Conservation (phyloP, 2,888 invertebrate species). For the Orthosia gracilis region DNA sequence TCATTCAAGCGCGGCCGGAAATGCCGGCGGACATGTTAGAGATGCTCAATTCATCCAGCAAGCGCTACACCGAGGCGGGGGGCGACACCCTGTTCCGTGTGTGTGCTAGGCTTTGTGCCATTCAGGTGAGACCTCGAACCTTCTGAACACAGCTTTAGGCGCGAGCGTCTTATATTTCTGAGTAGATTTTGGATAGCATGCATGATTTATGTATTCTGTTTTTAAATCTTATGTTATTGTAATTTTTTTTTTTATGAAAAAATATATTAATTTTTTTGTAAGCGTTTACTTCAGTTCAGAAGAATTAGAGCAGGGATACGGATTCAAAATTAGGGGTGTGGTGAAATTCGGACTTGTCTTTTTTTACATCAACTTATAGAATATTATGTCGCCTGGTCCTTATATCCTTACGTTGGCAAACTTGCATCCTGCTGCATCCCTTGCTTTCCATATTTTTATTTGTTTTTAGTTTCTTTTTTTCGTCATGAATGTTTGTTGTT, state of each 20-base stretch:
- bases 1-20: conserved; percentile 75
- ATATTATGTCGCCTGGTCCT: not conserved
- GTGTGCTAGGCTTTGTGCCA: conserved; percentile 93
- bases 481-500: not conserved
- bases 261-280: not conserved
- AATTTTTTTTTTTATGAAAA: not conserved
- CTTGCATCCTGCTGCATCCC: conserved; percentile 14
- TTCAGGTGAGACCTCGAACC: conserved; percentile 47
- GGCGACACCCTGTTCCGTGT: conserved; percentile 91
- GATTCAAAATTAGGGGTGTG: conserved; percentile 11
- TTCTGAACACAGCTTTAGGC: conserved; percentile 30
- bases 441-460: conserved; percentile 8
- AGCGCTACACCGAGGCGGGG: conserved; percentile 84
- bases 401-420: conserved; percentile 1
- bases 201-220: conserved; percentile 3
- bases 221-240: not conserved
- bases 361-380: not conserved
- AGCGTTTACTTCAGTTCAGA: not conserved
- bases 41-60: conserved; percentile 80
- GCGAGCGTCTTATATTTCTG: conserved; percentile 6
- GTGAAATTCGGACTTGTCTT: conserved; percentile 4
- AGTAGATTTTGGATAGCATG: conserved; percentile 40
- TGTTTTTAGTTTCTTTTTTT: not conserved
- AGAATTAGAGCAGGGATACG: not conserved
- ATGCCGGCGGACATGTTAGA: conserved; percentile 78